Conservation (phyloP, 1,140 invertebrate genomes). For the Ridgeia piscesae region DNA sequence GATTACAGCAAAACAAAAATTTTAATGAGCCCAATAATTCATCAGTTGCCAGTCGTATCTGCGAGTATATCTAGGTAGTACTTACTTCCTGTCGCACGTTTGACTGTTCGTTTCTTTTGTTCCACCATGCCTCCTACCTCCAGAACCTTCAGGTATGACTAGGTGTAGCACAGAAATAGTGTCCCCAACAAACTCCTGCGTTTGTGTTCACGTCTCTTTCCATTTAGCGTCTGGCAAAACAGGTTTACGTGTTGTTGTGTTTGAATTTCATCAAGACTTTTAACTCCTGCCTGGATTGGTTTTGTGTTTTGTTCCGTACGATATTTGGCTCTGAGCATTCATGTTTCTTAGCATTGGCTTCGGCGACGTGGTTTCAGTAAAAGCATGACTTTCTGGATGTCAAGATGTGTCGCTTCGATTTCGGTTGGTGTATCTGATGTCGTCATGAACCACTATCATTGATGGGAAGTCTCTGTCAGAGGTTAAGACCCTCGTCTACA, state of each 20-base stretch:
- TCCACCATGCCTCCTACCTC: background rate
- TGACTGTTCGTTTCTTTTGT: background rate
- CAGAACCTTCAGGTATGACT: background rate
- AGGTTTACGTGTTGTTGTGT: background rate
- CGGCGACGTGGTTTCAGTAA: background rate
- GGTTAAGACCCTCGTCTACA: background rate
- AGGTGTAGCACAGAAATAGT: background rate
- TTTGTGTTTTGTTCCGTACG: background rate
- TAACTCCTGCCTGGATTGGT: background rate
- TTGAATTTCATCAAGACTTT: slow-evolving; percentile 1
- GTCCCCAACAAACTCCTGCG: background rate
- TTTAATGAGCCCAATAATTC: background rate
- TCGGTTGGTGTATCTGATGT: background rate
- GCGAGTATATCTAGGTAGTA: background rate
- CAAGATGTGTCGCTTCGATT: background rate
- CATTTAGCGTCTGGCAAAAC: background rate
- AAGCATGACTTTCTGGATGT: slow-evolving; percentile 1
- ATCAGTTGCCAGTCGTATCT: background rate
- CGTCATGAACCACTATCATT: background rate
- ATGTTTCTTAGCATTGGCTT: background rate
- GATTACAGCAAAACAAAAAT: too few species aligned
- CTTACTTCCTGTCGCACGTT: background rate
- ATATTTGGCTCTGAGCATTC: background rate
- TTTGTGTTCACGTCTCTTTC: background rate
- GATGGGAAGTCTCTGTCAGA: background rate